Evolutionary conservation across 1,140 invertebrate species (phyloP).

Genomic region (Macrobrachium rosenbergii): DNA sequence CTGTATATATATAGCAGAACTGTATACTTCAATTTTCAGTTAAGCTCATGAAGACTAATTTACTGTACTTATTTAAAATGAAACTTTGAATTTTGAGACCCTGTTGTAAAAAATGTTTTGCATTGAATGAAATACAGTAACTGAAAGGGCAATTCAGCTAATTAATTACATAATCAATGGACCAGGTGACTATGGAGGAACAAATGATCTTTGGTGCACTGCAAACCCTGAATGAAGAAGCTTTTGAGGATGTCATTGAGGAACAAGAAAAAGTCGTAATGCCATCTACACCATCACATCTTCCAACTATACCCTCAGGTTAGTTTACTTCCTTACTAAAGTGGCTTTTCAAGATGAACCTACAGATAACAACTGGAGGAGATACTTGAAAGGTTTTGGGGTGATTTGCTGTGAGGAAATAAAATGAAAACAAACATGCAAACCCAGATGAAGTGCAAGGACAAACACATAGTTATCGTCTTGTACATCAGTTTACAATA

Average conservation of each 20-base stretch:
- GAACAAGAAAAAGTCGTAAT: constrained; percentile 63
- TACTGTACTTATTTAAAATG: too few relatives aligned
- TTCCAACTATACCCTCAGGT: constrained; percentile 44
- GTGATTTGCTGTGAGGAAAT: too few relatives aligned
- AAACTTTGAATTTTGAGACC: too few relatives aligned
- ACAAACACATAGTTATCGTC: too few relatives aligned
- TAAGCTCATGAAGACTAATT: too few relatives aligned
- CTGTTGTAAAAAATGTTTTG: too few relatives aligned
- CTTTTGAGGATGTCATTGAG: constrained; percentile 80
- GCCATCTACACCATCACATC: constrained; percentile 28
- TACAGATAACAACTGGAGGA: neutral
- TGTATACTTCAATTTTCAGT: too few relatives aligned
- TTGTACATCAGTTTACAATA: too few relatives aligned
- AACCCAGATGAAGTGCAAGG: too few relatives aligned
- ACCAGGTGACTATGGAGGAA: constrained; percentile 90
- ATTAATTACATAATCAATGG: neutral
- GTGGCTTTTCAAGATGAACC: neutral
- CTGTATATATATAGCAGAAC: too few relatives aligned
- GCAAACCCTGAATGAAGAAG: constrained; percentile 92
- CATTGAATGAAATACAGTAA: too few relatives aligned
- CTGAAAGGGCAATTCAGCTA: constrained; percentile 24
- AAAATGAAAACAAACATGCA: too few relatives aligned
- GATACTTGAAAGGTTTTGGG: neutral
- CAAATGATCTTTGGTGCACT: constrained; percentile 94
- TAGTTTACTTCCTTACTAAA: neutral